Evolutionary conservation across 2,113 vertebrate species (phyloP), one percentile per base, ranked within the genome.

Genomic region (Drymodes brunneopygia): DNA sequence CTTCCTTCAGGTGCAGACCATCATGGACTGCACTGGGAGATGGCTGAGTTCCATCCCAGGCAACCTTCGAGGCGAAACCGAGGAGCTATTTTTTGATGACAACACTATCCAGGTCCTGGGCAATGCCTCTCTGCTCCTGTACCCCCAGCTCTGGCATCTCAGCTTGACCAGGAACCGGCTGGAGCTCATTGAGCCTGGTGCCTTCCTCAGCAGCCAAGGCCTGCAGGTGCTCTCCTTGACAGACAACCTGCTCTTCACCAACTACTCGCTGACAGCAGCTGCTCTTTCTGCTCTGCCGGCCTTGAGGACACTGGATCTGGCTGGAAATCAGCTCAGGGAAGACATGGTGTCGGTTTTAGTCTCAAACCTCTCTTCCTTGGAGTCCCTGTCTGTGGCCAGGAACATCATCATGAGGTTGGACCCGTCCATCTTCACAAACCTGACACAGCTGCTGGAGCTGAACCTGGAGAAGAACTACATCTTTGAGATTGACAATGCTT

Each of bases 401-500:
- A 99, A 99, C 65, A 45, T 97, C 38, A 94, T 99, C 90, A 97
- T 97, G 97, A 98, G 99, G 74, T 90, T 99, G 53, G 99, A 99
- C 17, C 98, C 98, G 0, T 97, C 94, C 0, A 54, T 95, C 7
- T 99, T 99, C 56, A 94, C 77, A 8, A 98, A 98, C 75, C 96
- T 99, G 62, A 96, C 95, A 33, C 97, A 97, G 42, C 98, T 99
- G 40, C 96, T 96, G 92, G 98, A 99, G 73, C 97, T 99, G 50
- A 98, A 99, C 96, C 86, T 99, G 65, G 98, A 99, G 93, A 97
- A 97, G 72, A 99, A 99, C 96, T 94, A 98, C 81, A 98, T 99
- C 90, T 99, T 99, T 92, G 99, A 99, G 98, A 98, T 99, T 5
- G 99, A 99, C 54, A 88, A 69, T 2, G 98, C 99, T n/a, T 99